Evolutionary conservation across 2,797 vertebrate species (phyloP).

Genomic region (Pseudomugil tenellus): DNA sequence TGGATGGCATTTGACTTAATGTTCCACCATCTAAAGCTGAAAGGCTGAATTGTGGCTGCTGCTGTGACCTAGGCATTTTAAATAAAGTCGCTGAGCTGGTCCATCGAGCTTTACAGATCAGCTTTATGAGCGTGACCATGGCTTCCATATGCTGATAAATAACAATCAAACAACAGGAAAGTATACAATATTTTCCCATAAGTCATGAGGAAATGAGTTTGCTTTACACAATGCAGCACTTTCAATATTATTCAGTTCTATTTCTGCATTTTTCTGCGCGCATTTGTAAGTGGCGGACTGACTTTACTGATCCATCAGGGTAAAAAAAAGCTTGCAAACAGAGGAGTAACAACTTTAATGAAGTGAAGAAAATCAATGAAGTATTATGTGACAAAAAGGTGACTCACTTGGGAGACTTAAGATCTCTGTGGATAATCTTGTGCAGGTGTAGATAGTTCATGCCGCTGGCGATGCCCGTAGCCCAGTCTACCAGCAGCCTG

Average conservation of each 20-base stretch:
- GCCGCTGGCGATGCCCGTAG: constrained; percentile 95
- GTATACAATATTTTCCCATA: constrained; percentile 1
- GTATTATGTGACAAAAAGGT: not conserved
- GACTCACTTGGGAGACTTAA: constrained; percentile 98
- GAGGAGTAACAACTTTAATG: not conserved
- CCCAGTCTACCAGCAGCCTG: constrained; percentile 95
- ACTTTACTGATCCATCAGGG: not conserved
- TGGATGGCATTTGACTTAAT: constrained; percentile 50
- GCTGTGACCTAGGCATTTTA: constrained; percentile 19
- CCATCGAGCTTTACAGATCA: constrained; percentile 21
- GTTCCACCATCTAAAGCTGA: constrained; percentile 37
- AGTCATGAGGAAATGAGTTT: not conserved
- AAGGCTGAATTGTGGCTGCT: constrained; percentile 40
- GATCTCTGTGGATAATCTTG: constrained; percentile 99
- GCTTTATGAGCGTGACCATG: constrained; percentile 16
- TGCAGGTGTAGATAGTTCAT: constrained; percentile 99
- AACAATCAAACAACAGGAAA: constrained; percentile 6
- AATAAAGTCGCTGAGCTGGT: constrained; percentile 30
- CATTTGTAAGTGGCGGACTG: not conserved
- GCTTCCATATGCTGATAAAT: constrained; percentile 4
- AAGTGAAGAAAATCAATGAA: not conserved
- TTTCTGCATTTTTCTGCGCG: not conserved
- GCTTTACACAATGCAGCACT: not conserved
- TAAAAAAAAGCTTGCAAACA: not conserved
- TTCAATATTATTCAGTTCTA: not conserved